Base-by-base conservation (phyloP, 2,113 vertebrate species). In the Rhinolophus sinicus region DNA sequence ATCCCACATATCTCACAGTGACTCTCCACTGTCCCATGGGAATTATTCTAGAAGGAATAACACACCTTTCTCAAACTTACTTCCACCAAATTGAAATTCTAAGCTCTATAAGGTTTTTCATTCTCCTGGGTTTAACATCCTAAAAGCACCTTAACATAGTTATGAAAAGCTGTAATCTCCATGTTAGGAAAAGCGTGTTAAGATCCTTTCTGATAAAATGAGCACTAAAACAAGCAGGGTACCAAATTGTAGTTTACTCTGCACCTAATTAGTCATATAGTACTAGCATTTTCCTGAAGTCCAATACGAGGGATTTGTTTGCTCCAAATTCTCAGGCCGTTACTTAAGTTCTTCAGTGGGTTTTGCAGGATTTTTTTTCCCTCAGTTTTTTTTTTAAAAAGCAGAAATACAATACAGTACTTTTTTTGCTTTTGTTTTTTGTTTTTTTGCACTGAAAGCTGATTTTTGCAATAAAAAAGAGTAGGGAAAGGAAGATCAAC, bases 391-490 rank as follows among this genome's bases (percentile, higher is more conserved):
- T 92, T 70, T 26, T 72, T 38, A 16, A 22, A 38, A 73, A 86
- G 18, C 6, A 8, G 77, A 52, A 58, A 21, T 80, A 95, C 93
- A 70, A 44, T 30, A 52, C 6, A 30, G 50, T 35, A 50, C 19
- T 30, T 70, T 52, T 77, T 50, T 56, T 44, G 76, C 76, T 38
- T 56, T 15, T 44, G 76, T 81, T 38, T 56, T 15, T 44, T 44
- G 40, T 87, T 24, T 33, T 33, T 38, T 96, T 21, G 3, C 38
- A 83, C 15, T 38, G 9, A 81, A 81, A 95, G 14, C 81, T 88
- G 8, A n/a, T 58, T 90, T 88, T 92, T 80, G 26, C 18, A 73
- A 54, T 96, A 14, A 91, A 90, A 96, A 47, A 38, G 52, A 65
- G 16, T 52, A 60, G 10, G 33, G 38, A 89, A 93, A 90, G 76